Base-by-base conservation (phyloP, 2,797 vertebrate species). In the Manis crassicaudata region DNA sequence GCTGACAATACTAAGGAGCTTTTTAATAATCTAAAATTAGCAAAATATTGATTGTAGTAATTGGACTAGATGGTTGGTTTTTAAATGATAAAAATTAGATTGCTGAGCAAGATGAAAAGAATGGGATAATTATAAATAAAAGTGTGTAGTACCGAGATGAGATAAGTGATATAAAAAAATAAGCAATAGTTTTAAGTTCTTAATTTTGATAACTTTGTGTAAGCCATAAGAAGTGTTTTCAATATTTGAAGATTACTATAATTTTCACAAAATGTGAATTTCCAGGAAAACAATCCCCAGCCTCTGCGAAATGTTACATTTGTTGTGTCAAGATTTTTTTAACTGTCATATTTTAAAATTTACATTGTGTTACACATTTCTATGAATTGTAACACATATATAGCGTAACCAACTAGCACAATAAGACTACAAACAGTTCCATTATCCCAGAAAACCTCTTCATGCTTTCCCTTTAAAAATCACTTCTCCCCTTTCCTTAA, bases 81-180 rank as follows among this genome's bases (percentile, higher is more conserved):
- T 73, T 75, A 95, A 90, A 60, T 50, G 23, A 95, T 62, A 29
- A 72, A 80, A 95, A 88, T 92, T 56, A 83, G 32, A 89, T 67
- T 77, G 70, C 29, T 23, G 29, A 50, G 8, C 1, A 79, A 7
- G 16, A 68, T 84, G 35, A 60, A 56, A 70, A 70, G 7, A 81
- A 73, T 56, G 25, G 5, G 12, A 35, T 65, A 83, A 84, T 50
- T 84, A 65, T n/a, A 85, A 81, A 65, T 56, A 90, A 77, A 6
- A 56, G 2, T 65, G 1, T 37, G 4, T 0, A 68, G 87, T 18
- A 95, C 5, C n/a, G 62, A 77, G 43, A 65, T 65, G 62, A 85
- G 35, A 79, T 35, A 56, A 87, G 3, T 73, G 3, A 79, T 81
- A 27, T 67, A 67, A 65, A 29, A 87, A 88, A 93, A 68, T 5